A percentile compares a stretch with the other conserved stretches of the same genome.
Conservation (phyloP, 2,797 vertebrate genomes). For the Hylomyscus alleni region DNA sequence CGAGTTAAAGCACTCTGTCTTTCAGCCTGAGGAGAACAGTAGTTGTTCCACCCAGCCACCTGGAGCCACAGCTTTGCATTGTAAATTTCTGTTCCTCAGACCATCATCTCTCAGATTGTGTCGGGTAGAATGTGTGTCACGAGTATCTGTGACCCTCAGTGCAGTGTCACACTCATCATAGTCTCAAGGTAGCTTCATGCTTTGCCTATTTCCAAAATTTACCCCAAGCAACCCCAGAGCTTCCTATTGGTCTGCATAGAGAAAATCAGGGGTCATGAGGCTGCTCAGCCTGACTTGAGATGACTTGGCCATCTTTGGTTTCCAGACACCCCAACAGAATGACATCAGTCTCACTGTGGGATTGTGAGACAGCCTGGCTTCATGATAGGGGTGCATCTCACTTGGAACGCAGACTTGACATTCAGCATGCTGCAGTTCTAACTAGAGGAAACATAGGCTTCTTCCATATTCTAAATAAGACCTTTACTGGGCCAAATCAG, state of each 20-base stretch:
- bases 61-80: not conserved
- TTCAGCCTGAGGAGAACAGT: not conserved
- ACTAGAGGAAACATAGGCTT: not conserved
- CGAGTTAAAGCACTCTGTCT: fast-evolving
- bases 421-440: not conserved
- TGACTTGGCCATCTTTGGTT: not conserved
- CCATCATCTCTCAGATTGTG: not conserved
- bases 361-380: not conserved
- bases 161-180: not conserved
- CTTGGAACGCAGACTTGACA: not conserved
- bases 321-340: not conserved
- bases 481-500: not conserved
- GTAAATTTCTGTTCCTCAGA: not conserved
- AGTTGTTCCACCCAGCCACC: fast-evolving
- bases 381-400: not conserved
- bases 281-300: fast-evolving
- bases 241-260: fast-evolving
- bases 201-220: not conserved
- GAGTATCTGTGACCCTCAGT: not conserved
- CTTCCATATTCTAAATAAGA: not conserved
- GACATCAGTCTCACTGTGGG: not conserved
- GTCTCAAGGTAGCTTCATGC: not conserved
- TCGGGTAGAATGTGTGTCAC: not conserved
- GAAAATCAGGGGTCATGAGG: fast-evolving
- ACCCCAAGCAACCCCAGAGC: fast-evolving